These are phyloP conservation scores for Mirounga angustirostris DNA, from an alignment of 2,113 vertebrate genomes.

Conservation along the genomic window DNA sequence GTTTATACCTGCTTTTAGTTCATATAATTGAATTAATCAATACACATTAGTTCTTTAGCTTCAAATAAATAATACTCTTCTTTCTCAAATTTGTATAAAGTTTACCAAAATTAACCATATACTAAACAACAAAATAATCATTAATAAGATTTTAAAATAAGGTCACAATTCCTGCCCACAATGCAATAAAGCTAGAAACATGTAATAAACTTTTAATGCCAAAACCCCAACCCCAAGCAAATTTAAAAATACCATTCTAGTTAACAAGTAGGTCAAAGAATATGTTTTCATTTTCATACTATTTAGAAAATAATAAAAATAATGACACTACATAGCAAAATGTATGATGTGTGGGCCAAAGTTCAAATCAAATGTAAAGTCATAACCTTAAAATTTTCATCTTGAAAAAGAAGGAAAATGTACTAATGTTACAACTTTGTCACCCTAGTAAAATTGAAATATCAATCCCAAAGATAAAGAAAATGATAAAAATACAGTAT, in stretches of 20 bases:
- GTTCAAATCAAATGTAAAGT: background rate
- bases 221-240: background rate
- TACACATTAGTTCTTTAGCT: background rate
- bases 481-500: background rate
- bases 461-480: background rate
- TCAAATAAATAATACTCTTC: conserved; percentile 6
- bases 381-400: conserved; percentile 10
- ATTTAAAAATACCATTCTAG: background rate
- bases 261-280: background rate
- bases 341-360: background rate
- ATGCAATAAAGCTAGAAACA: background rate
- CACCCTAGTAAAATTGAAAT: background rate
- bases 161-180: background rate
- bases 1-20: conserved; percentile 18
- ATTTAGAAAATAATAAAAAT: conserved; percentile 53
- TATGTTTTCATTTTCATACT: conserved; percentile 27
- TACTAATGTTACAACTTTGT: background rate
- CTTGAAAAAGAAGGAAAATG: background rate
- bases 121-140: conserved; percentile 1
- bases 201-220: background rate
- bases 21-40: background rate
- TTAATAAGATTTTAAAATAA: background rate
- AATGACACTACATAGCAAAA: background rate
- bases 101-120: background rate
- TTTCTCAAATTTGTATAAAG: background rate